phyloP scores from a whole-genome alignment of 2,797 vertebrate species.

The Sciurus vulgaris region DNA sequence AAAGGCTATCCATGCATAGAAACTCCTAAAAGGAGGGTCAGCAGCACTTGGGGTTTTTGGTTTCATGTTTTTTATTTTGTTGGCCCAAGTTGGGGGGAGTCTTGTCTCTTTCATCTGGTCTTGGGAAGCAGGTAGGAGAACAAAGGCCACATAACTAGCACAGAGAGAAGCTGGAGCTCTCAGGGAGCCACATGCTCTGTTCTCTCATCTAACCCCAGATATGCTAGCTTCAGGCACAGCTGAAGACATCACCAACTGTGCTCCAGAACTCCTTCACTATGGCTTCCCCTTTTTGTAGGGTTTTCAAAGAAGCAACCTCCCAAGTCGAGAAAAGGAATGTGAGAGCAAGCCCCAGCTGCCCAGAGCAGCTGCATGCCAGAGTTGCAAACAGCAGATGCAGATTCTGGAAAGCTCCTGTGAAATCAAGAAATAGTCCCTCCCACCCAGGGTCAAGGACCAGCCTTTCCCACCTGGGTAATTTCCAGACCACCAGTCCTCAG shows the following conservation, averaged over 20 bases:
- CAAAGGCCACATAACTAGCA: neutral
- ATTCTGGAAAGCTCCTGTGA: neutral
- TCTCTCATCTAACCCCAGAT: neutral
- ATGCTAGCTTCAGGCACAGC: neutral
- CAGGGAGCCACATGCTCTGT: accelerated
- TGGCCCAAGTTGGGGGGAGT: neutral
- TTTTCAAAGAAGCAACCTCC: slow-evolving; percentile 42
- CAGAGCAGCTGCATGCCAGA: neutral
- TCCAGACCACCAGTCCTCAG: neutral
- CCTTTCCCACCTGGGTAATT: neutral
- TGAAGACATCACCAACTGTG: neutral
- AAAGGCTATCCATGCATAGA: neutral
- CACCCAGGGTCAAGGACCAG: neutral
- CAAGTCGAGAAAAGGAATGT: neutral
- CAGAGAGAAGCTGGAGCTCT: neutral
- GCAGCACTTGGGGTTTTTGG: neutral
- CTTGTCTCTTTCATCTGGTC: neutral
- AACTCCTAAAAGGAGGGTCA: neutral
- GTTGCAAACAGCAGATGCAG: neutral
- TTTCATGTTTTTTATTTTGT: neutral
- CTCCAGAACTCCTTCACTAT: neutral
- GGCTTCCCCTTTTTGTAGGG: neutral
- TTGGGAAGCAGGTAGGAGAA: neutral
- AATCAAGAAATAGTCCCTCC: neutral
- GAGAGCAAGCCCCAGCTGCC: neutral